Percentiles rank a stretch among this genome's conserved stretches.
Evolutionary conservation across 2,888 invertebrate species (phyloP).

Genomic region (Tethea ocularis): DNA sequence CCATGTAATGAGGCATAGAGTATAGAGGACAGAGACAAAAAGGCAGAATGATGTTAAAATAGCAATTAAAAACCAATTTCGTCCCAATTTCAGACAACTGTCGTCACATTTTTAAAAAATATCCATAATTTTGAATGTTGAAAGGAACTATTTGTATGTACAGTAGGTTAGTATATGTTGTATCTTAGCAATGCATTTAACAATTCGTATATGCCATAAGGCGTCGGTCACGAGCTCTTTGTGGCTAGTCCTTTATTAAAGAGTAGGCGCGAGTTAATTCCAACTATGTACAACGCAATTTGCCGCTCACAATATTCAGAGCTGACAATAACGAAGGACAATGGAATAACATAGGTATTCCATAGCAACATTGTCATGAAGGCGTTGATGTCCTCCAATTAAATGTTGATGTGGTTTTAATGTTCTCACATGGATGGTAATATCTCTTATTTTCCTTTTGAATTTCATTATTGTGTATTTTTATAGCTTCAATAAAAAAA

Average conservation of each 20-base stretch:
- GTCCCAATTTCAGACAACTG: conserved; percentile 8
- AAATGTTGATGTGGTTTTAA: conserved; percentile 33
- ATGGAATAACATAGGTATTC: conserved; percentile 28
- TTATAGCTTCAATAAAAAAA: conserved; percentile 1
- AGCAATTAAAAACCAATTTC: conserved; percentile 10
- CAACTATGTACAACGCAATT: conserved; percentile 30
- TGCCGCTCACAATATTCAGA: conserved; percentile 12
- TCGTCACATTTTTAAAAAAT: conserved; percentile 19
- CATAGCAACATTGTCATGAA: conserved; percentile 40
- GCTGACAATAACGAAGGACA: conserved; percentile 32
- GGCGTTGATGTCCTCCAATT: conserved; percentile 50
- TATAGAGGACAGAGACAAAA: conserved; percentile 3
- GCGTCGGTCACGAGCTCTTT: conserved; percentile 54
- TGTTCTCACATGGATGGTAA: conserved; percentile 13
- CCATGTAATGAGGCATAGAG: not conserved
- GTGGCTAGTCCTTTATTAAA: conserved; percentile 37
- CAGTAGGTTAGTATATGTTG: conserved; percentile 20
- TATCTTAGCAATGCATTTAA: conserved; percentile 17
- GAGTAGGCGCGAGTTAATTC: conserved; percentile 49
- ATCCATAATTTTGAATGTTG: conserved; percentile 20
- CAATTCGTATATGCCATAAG: conserved; percentile 47
- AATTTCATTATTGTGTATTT: conserved; percentile 4
- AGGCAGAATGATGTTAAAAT: not conserved
- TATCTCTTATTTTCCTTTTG: conserved; percentile 1
- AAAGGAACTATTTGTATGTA: conserved; percentile 21